phyloP scores from a whole-genome alignment of 2,113 vertebrate genomes.

The Lampris megalopsis region DNA sequence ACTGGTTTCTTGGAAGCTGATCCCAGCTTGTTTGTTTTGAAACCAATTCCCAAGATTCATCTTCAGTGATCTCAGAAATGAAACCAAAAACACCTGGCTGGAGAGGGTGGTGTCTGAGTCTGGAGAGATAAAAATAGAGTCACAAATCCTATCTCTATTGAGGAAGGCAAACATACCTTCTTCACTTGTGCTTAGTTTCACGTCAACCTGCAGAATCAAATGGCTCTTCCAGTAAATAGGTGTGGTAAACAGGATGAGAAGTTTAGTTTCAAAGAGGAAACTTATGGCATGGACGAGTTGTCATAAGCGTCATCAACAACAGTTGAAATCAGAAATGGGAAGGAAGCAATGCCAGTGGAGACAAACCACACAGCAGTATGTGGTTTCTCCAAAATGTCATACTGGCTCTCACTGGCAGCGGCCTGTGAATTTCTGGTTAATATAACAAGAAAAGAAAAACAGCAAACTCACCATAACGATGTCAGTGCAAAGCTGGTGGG shows the following conservation, averaged over 20 bases:
- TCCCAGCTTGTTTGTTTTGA: not conserved
- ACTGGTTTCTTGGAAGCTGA: not conserved
- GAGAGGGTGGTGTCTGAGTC: conserved; percentile 14
- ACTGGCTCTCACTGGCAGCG: conserved; percentile 24
- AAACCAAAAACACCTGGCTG: conserved; percentile 53
- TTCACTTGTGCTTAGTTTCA: not conserved
- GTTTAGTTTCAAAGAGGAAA: conserved; percentile 61
- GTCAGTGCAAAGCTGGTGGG: conserved; percentile 35
- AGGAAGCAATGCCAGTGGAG: conserved; percentile 63
- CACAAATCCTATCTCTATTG: conserved; percentile 48
- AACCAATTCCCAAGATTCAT: not conserved
- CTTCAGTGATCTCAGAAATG: conserved; percentile 33
- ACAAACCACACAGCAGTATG: conserved; percentile 36
- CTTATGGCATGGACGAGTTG: conserved; percentile 8
- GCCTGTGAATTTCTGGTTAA: not conserved
- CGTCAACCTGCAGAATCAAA: not conserved
- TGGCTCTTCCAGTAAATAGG: conserved; percentile 71
- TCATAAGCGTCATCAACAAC: conserved; percentile 33
- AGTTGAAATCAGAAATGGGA: conserved; percentile 60
- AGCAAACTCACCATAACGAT: conserved; percentile 30
- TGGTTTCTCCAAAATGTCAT: conserved; percentile 44
- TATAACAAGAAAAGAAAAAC: not conserved
- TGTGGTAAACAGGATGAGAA: conserved; percentile 48
- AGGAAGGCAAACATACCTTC: conserved; percentile 39
- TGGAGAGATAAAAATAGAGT: conserved; percentile 62